These are phyloP conservation scores for Akabosia matsudoensis DNA, from an alignment of 1,140 invertebrate genomes.

Conservation along the genomic window DNA sequence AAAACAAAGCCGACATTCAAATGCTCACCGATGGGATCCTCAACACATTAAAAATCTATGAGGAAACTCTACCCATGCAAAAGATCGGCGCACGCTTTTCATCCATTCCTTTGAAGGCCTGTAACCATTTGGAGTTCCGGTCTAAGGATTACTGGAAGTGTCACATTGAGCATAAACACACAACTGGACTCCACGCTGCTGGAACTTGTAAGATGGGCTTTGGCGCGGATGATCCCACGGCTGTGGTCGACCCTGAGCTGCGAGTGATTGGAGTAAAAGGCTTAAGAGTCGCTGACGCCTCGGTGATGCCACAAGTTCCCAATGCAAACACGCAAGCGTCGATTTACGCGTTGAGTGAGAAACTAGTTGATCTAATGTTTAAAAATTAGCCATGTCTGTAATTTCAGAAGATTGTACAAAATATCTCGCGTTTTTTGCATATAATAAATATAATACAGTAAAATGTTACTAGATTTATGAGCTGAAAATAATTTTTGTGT, in stretches of 20 bases:
- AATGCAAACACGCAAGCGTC: neutral
- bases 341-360: neutral
- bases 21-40: neutral
- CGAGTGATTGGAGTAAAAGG: neutral
- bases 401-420: too few relatives aligned
- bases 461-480: too few relatives aligned
- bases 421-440: too few relatives aligned
- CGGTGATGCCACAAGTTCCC: neutral
- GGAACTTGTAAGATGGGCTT: neutral
- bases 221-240: neutral
- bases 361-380: neutral
- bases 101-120: neutral
- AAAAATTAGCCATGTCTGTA: too few relatives aligned
- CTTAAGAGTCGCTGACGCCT: neutral
- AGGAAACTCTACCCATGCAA: neutral
- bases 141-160: neutral
- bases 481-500: too few relatives aligned
- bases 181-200: neutral
- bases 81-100: neutral
- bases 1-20: neutral
- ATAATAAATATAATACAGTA: too few relatives aligned
- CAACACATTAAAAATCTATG: neutral
- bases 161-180: neutral
- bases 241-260: neutral
- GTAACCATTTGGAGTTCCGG: neutral